phyloP scores from a whole-genome alignment of 1,140 invertebrate species.

The Heliconius melpomene region DNA sequence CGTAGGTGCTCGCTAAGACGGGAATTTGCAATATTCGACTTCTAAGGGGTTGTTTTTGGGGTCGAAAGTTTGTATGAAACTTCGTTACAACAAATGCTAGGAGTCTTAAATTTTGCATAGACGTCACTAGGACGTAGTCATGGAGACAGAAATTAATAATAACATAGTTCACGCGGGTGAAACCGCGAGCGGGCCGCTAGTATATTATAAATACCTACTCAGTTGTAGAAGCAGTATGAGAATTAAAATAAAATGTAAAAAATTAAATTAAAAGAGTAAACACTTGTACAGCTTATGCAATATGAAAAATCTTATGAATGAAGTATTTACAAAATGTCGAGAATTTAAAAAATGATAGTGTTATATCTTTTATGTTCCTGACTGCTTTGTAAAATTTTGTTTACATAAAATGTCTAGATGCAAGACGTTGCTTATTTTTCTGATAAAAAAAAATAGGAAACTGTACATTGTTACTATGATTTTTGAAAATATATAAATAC shows the following conservation, averaged over 20 bases:
- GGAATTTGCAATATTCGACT: too few relatives aligned
- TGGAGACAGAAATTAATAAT: too few relatives aligned
- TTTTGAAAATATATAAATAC: neutral
- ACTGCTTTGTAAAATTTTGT: slow-evolving; percentile 7
- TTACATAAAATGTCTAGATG: slow-evolving; percentile 7
- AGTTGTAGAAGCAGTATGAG: too few relatives aligned
- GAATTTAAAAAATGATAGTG: neutral
- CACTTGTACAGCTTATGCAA: neutral
- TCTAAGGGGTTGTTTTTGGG: too few relatives aligned
- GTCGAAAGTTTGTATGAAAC: too few relatives aligned
- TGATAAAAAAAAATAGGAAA: neutral
- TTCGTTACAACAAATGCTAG: too few relatives aligned
- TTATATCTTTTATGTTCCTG: slow-evolving; percentile 5
- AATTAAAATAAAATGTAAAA: neutral
- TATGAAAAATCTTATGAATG: neutral
- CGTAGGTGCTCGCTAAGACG: too few relatives aligned
- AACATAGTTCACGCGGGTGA: too few relatives aligned
- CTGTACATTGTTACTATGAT: slow-evolving; percentile 4
- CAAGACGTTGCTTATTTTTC: slow-evolving; percentile 1
- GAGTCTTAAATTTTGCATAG: too few relatives aligned
- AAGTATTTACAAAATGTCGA: slow-evolving; percentile 19
- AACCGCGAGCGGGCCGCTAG: too few relatives aligned
- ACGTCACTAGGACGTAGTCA: too few relatives aligned
- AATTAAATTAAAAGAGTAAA: neutral
- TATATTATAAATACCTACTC: too few relatives aligned